Percentiles rank a stretch among this genome's conserved stretches.
These are phyloP conservation scores for Zaprionus tsacasi DNA, from an alignment of 1,140 invertebrate genomes.

Conservation along the genomic window DNA sequence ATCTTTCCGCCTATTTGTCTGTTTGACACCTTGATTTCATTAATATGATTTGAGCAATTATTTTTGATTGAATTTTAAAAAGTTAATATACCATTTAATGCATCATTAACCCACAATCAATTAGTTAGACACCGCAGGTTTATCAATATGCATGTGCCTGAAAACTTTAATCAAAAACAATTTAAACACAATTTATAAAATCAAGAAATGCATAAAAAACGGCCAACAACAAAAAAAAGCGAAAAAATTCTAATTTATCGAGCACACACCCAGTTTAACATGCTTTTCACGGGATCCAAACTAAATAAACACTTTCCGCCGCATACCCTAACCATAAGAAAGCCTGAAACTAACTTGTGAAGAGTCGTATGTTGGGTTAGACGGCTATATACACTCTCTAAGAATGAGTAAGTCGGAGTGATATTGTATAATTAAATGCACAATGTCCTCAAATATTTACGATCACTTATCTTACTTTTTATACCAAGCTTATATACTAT, in stretches of 20 bases:
- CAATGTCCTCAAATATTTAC: too few relatives aligned
- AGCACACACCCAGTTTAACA: slow-evolving; percentile 74
- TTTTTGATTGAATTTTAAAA: background rate
- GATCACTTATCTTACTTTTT: too few relatives aligned
- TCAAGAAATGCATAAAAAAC: background rate
- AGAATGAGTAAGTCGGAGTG: too few relatives aligned
- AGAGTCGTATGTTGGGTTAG: background rate
- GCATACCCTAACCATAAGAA: slow-evolving; percentile 49
- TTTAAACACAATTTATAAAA: background rate
- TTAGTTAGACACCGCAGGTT: background rate
- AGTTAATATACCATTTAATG: background rate
- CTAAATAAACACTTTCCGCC: slow-evolving; percentile 3
- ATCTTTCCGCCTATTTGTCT: too few relatives aligned
- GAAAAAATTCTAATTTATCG: slow-evolving; percentile 77
- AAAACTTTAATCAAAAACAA: background rate
- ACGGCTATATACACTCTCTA: background rate
- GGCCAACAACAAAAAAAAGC: slow-evolving; percentile 26
- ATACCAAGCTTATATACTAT: too few relatives aligned
- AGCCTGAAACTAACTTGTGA: slow-evolving; percentile 43
- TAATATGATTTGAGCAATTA: too few relatives aligned
- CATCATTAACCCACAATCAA: background rate
- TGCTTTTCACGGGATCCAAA: slow-evolving; percentile 55
- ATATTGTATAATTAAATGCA: too few relatives aligned
- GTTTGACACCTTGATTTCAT: too few relatives aligned
- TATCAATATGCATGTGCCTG: background rate